Conservation (phyloP, 2,888 invertebrate genomes). For the Sphinx pinastri region DNA sequence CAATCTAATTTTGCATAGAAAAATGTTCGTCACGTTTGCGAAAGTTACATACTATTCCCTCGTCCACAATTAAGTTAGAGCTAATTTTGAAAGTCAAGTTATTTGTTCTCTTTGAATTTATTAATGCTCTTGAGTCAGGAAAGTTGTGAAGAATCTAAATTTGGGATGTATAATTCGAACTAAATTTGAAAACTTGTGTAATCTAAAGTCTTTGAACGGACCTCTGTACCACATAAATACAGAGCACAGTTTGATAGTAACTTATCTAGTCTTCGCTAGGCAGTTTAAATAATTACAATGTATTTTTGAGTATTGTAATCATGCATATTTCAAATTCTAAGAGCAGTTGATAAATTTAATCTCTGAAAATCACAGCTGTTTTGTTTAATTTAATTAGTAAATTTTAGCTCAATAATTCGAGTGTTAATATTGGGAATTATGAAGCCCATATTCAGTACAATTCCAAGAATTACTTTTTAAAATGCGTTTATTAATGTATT, state of each 20-base stretch:
- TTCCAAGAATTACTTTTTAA: too few relatives aligned
- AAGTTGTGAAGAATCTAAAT: conserved; percentile 67
- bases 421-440: too few relatives aligned
- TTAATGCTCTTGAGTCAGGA: conserved; percentile 59
- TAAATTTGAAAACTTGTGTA: conserved; percentile 63
- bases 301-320: too few relatives aligned
- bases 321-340: too few relatives aligned
- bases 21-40: conserved; percentile 49
- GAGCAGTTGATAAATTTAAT: too few relatives aligned
- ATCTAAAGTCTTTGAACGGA: conserved; percentile 50
- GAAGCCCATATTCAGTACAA: too few relatives aligned
- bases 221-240: conserved; percentile 37
- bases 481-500: too few relatives aligned
- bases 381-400: background rate
- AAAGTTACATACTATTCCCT: conserved; percentile 62
- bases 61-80: conserved; percentile 64
- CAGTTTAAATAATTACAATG: background rate
- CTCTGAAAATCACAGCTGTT: background rate
- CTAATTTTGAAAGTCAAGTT: conserved; percentile 69
- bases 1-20: conserved; percentile 47
- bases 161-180: conserved; percentile 64
- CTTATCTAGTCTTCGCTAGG: conserved; percentile 13
- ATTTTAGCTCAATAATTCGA: too few relatives aligned
- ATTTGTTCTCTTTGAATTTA: conserved; percentile 75
- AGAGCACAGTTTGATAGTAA: conserved; percentile 4